phyloP scores from a whole-genome alignment of 2,888 invertebrate genomes.

The Microchrysa polita region DNA sequence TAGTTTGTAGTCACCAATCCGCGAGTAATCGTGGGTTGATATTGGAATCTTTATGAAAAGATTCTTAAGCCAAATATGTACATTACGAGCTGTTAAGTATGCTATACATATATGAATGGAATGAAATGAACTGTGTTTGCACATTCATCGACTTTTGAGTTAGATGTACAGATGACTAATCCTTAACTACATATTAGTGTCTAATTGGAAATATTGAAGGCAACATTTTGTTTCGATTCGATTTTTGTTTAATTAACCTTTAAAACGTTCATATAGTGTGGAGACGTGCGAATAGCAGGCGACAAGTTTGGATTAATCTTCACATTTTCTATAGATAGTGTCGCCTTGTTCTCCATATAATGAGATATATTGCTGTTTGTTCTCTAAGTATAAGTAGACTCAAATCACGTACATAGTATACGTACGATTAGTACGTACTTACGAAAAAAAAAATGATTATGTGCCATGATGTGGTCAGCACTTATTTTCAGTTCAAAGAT shows the following conservation, averaged over 20 bases:
- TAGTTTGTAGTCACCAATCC: too few species aligned
- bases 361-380: neutral
- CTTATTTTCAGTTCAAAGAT: slow-evolving; percentile 27
- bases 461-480: slow-evolving; percentile 29
- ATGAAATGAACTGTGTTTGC: slow-evolving; percentile 9
- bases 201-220: slow-evolving; percentile 26
- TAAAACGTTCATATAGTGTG: neutral
- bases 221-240: neutral
- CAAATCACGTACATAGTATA: neutral
- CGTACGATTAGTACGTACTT: neutral
- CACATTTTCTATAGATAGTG: slow-evolving; percentile 6
- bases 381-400: neutral
- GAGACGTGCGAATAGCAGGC: slow-evolving; percentile 19
- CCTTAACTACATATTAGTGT: neutral
- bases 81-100: slow-evolving; percentile 14
- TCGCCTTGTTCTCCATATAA: slow-evolving; percentile 6
- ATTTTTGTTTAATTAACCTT: neutral
- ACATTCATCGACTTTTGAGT: slow-evolving; percentile 15
- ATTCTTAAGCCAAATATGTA: slow-evolving; percentile 30
- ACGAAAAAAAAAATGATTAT: neutral
- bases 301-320: neutral
- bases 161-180: slow-evolving; percentile 12
- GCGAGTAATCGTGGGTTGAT: slow-evolving; percentile 30
- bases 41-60: slow-evolving; percentile 20
- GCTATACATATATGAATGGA: too few species aligned